These are phyloP conservation scores for Clistopyga incitator DNA, from an alignment of 2,888 invertebrate species.

Conservation along the genomic window DNA sequence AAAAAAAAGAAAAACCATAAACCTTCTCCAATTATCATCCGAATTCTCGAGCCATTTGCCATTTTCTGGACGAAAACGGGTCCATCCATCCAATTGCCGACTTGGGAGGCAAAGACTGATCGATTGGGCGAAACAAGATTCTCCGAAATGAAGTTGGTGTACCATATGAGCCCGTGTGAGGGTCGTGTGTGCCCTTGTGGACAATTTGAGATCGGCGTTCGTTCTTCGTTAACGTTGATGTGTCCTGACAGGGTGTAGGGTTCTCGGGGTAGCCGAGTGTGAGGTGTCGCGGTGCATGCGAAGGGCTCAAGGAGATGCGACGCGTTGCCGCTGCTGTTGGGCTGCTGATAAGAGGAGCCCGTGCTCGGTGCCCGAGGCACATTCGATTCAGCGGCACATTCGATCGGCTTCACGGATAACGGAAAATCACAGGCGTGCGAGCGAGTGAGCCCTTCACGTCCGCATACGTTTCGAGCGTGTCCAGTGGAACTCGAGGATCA, in stretches of 20 bases:
- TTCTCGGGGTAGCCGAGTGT: slow-evolving; percentile 20
- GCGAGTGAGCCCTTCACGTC: slow-evolving; percentile 13
- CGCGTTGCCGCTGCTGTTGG: slow-evolving; percentile 25
- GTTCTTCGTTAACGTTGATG: slow-evolving; percentile 48
- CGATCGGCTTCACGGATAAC: slow-evolving; percentile 64
- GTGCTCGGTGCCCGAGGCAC: slow-evolving; percentile 9
- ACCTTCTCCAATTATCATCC: too few species aligned
- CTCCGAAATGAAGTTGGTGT: neutral
- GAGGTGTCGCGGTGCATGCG: slow-evolving; percentile 42
- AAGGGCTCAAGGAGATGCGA: slow-evolving; percentile 43
- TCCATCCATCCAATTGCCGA: neutral
- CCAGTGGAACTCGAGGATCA: slow-evolving; percentile 34
- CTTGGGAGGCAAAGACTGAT: neutral
- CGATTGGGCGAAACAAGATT: slow-evolving; percentile 3
- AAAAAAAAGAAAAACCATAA: too few species aligned
- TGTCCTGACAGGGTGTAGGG: slow-evolving; percentile 39
- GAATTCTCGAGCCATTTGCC: too few species aligned
- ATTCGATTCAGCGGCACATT: slow-evolving; percentile 10
- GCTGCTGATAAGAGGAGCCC: slow-evolving; percentile 41
- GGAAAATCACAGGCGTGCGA: slow-evolving; percentile 68
- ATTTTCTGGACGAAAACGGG: too few species aligned
- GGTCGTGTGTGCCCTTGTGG: neutral
- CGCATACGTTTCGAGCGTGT: slow-evolving; percentile 48
- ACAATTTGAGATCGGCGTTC: neutral
- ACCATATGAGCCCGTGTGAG: neutral